These are phyloP conservation scores for Amphipoea lucens DNA, from an alignment of 2,888 invertebrate species.

Conservation along the genomic window DNA sequence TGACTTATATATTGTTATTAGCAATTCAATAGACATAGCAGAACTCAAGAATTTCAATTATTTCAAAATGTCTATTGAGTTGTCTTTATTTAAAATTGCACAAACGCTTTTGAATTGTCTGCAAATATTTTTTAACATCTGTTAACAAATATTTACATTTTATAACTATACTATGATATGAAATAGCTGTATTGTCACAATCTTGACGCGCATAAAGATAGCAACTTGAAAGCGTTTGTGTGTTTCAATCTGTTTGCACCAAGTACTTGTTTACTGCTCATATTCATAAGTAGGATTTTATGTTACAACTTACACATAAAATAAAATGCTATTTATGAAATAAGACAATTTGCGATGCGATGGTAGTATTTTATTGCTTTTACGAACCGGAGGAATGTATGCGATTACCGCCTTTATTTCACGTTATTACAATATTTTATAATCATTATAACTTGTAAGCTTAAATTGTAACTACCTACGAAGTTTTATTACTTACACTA, in stretches of 20 bases:
- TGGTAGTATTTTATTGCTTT: conserved; percentile 70
- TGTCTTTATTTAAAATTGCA: conserved; percentile 35
- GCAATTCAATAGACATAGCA: conserved; percentile 43
- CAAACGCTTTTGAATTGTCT: conserved; percentile 44
- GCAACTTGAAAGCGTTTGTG: conserved; percentile 48
- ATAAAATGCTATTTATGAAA: conserved; percentile 73
- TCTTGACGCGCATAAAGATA: conserved; percentile 20
- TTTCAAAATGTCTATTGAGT: conserved; percentile 37
- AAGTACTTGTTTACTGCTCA: conserved; percentile 62
- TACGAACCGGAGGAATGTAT: conserved; percentile 57
- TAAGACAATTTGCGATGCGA: conserved; percentile 74
- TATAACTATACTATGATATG: background rate
- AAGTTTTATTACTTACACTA: conserved; percentile 53
- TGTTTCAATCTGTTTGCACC: conserved; percentile 43
- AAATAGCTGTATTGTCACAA: conserved; percentile 26
- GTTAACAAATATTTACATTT: too few relatives aligned
- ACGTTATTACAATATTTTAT: conserved; percentile 62
- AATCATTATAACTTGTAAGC: conserved; percentile 64
- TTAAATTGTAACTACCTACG: conserved; percentile 71
- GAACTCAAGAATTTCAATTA: conserved; percentile 19
- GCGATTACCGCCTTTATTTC: conserved; percentile 50
- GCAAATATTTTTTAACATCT: background rate
- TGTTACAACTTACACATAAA: conserved; percentile 68
- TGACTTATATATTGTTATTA: conserved; percentile 34
- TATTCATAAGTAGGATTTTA: conserved; percentile 69